These are phyloP conservation scores for Salvelinus alpinus DNA, from an alignment of 2,113 vertebrate genomes.

Conservation along the genomic window DNA sequence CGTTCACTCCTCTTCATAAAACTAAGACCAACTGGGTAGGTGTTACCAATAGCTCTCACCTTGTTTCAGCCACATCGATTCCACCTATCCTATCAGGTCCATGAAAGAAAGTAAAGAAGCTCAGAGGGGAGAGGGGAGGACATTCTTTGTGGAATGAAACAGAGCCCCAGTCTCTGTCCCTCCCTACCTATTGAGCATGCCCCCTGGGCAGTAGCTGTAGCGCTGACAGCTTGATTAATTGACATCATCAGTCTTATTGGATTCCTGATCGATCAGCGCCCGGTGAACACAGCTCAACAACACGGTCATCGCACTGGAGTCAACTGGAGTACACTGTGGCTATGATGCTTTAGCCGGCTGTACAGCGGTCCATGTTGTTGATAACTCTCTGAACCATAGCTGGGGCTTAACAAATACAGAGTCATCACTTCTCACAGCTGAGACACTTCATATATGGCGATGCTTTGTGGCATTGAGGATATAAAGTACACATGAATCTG, in stretches of 20 bases:
- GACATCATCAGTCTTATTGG: conserved; percentile 53
- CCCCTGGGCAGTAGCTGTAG: not conserved
- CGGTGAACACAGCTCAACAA: conserved; percentile 33
- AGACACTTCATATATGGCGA: no score
- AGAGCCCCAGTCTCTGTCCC: not conserved
- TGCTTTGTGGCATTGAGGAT: no score
- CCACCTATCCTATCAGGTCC: no score
- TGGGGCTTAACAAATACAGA: not conserved
- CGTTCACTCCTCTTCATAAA: no score
- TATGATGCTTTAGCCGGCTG: not conserved
- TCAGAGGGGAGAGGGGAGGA: no score
- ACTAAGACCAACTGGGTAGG: no score
- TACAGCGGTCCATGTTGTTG: not conserved
- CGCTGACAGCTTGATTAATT: conserved; percentile 68
- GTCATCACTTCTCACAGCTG: not conserved
- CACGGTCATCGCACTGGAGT: conserved; percentile 4
- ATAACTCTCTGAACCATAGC: not conserved
- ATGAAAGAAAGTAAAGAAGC: no score
- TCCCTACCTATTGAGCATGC: not conserved
- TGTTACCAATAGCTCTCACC: no score
- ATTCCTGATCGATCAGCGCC: conserved; percentile 60
- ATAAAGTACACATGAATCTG: no score
- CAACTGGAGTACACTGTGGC: no score
- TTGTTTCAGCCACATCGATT: no score
- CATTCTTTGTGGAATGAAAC: not conserved